Percentiles rank a stretch among this genome's conserved stretches.
phyloP scores from a whole-genome alignment of 2,888 invertebrate genomes.

The Alsophila aescularia region DNA sequence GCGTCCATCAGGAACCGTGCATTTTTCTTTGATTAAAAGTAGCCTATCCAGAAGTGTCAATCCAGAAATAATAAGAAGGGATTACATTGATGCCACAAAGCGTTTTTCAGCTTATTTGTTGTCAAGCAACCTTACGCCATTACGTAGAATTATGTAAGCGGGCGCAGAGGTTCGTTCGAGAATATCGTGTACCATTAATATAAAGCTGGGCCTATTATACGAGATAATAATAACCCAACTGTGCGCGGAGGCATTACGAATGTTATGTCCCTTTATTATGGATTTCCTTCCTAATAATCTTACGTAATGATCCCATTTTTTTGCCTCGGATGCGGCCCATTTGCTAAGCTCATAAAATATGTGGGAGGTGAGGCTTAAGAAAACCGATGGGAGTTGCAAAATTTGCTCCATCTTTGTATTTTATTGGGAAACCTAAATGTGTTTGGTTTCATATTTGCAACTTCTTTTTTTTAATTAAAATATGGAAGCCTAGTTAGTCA shows the following conservation, averaged over 20 bases:
- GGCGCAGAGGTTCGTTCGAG: constrained; percentile 19
- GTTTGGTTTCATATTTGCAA: neutral
- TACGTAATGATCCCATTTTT: constrained; percentile 34
- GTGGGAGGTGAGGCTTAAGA: constrained; percentile 20
- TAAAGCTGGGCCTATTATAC: constrained; percentile 25
- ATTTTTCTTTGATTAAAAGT: too few relatives aligned
- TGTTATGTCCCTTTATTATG: constrained; percentile 30
- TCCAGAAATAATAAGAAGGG: neutral
- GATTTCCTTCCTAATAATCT: constrained; percentile 36
- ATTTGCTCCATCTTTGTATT: constrained; percentile 14
- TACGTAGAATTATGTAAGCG: constrained; percentile 13
- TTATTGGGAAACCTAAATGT: neutral
- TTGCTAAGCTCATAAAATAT: constrained; percentile 31
- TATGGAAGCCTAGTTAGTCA: neutral
- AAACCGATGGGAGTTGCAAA: constrained; percentile 19
- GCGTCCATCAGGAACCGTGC: too few relatives aligned
- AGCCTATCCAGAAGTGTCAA: too few relatives aligned
- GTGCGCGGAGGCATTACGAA: constrained; percentile 25
- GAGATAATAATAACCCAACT: constrained; percentile 26
- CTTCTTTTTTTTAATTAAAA: neutral
- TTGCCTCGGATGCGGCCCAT: constrained; percentile 29
- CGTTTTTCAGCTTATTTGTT: constrained; percentile 16
- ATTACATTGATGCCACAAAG: constrained; percentile 5
- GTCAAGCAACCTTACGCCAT: constrained; percentile 1
- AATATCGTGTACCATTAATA: constrained; percentile 34